phyloP scores from a whole-genome alignment of 1,140 invertebrate genomes.

The Cephus cinctus region DNA sequence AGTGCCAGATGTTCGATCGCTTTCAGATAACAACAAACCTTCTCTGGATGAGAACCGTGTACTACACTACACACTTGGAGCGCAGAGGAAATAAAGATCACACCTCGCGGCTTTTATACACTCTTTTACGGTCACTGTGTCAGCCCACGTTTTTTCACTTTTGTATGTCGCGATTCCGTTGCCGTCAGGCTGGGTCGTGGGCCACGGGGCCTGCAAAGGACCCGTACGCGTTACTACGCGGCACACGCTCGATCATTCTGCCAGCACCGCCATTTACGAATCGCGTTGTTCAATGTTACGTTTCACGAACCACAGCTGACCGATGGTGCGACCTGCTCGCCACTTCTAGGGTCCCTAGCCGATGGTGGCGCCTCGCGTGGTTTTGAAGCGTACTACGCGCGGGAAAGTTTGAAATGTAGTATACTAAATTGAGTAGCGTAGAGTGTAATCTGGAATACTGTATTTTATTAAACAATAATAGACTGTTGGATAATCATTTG shows the following conservation, averaged over 20 bases:
- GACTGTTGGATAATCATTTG: too few relatives aligned
- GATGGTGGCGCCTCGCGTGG: too few relatives aligned
- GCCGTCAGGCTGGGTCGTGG: slow-evolving; percentile 31
- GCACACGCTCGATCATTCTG: slow-evolving; percentile 31
- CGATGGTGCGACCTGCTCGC: too few relatives aligned
- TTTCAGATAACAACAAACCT: not conserved
- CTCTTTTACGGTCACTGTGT: not conserved
- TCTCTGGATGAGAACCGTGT: not conserved
- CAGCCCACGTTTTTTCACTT: not conserved
- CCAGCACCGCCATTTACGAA: slow-evolving; percentile 22
- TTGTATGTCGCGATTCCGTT: slow-evolving; percentile 6
- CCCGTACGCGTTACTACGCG: slow-evolving; percentile 34
- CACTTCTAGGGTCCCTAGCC: too few relatives aligned
- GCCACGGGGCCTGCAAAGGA: slow-evolving; percentile 33
- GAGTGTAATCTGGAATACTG: too few relatives aligned
- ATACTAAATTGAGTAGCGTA: too few relatives aligned
- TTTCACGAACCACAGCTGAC: too few relatives aligned
- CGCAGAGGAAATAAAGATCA: not conserved
- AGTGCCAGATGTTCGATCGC: too few relatives aligned
- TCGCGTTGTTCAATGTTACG: too few relatives aligned
- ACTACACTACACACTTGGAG: not conserved
- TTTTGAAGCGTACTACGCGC: too few relatives aligned
- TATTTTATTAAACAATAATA: too few relatives aligned
- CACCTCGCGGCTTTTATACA: not conserved
- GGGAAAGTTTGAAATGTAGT: too few relatives aligned